Conservation (phyloP, 2,797 vertebrate genomes). For the Anas bahamensis region DNA sequence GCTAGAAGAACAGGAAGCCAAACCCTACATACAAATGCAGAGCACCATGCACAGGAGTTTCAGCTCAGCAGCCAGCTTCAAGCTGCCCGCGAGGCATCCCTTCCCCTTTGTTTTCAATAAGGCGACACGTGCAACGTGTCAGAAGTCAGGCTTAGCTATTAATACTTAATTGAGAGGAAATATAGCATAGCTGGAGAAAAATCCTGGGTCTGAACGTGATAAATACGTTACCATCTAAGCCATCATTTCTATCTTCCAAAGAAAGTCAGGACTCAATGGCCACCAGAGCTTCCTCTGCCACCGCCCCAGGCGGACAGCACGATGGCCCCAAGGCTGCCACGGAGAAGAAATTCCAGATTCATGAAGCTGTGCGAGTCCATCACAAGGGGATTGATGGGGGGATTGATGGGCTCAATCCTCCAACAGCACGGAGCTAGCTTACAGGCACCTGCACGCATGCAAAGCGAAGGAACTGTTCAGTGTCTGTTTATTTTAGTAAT, state of each 20-base stretch:
- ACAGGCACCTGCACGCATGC: background rate
- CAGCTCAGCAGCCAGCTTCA: background rate
- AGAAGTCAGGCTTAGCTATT: background rate
- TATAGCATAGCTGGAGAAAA: background rate
- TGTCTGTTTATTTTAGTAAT: accelerated
- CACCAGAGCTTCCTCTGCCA: background rate
- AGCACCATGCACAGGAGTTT: background rate
- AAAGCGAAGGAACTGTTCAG: accelerated
- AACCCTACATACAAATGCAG: background rate
- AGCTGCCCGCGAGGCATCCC: background rate
- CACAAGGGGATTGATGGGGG: background rate
- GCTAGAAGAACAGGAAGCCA: background rate
- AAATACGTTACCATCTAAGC: background rate
- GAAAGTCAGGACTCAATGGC: background rate
- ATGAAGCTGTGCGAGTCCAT: accelerated
- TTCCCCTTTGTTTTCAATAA: background rate
- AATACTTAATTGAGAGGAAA: background rate
- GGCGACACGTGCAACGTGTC: background rate
- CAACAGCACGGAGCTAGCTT: accelerated
- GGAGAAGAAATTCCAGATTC: no score
- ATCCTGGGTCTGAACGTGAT: background rate
- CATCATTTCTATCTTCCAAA: background rate
- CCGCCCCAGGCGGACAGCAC: background rate
- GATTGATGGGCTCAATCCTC: accelerated
- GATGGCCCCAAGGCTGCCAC: background rate